Conservation (phyloP, 2,888 invertebrate species). For the Aquatica leii region DNA sequence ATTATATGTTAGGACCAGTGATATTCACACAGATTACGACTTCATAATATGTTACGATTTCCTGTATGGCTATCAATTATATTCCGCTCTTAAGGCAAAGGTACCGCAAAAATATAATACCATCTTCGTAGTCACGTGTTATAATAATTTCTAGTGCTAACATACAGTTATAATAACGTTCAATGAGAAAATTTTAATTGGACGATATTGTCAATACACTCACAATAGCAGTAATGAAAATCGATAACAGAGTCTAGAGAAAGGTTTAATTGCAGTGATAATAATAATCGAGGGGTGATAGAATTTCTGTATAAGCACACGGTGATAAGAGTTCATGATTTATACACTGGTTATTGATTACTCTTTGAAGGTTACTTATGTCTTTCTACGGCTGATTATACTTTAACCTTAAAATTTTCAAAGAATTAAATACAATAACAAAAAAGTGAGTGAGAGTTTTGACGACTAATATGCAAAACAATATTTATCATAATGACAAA, state of each 20-base stretch:
- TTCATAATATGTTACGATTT: conserved; percentile 36
- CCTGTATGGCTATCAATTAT: conserved; percentile 39
- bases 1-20: conserved; percentile 34
- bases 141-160: conserved; percentile 29
- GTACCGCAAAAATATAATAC: conserved; percentile 36
- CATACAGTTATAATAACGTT: conserved; percentile 34
- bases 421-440: too few species aligned
- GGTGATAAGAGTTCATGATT: conserved; percentile 2
- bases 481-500: too few species aligned
- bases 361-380: too few species aligned
- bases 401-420: too few species aligned
- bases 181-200: conserved; percentile 36
- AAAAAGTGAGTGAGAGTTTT: too few species aligned
- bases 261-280: conserved; percentile 9
- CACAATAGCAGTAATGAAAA: background rate
- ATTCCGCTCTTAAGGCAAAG: conserved; percentile 30
- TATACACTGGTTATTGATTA: background rate
- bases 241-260: background rate
- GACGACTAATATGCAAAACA: too few species aligned
- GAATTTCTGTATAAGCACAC: background rate
- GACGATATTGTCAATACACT: conserved; percentile 17
- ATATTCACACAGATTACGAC: conserved; percentile 38
- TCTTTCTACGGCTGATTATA: too few species aligned
- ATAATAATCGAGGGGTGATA: conserved; percentile 7
- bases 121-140: conserved; percentile 36